phyloP scores from a whole-genome alignment of 2,888 invertebrate genomes.

The Erynnis tages region DNA sequence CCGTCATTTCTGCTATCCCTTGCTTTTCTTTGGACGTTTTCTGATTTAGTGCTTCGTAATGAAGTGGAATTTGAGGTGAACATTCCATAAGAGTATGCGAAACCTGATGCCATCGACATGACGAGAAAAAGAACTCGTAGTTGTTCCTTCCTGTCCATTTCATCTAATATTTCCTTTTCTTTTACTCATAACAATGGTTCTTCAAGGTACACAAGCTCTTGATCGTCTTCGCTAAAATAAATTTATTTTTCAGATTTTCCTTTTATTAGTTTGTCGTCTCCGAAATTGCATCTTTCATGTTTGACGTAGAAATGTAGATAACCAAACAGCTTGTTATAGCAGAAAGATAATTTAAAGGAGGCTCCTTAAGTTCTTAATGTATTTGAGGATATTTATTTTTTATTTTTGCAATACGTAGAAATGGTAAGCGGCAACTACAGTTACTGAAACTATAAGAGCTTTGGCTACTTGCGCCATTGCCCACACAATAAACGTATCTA shows the following conservation, averaged over 20 bases:
- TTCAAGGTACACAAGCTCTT: background rate
- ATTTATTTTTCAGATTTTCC: background rate
- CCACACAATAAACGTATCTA: background rate
- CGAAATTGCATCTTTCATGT: slow-evolving; percentile 6
- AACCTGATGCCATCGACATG: slow-evolving; percentile 53
- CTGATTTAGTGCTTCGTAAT: slow-evolving; percentile 19
- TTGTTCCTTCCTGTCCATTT: slow-evolving; percentile 61
- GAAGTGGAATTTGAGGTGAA: slow-evolving; percentile 38
- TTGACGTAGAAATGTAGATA: slow-evolving; percentile 14
- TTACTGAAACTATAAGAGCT: slow-evolving; percentile 42
- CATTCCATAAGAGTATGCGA: slow-evolving; percentile 60
- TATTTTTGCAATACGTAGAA: slow-evolving; percentile 39
- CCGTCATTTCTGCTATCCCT: slow-evolving; percentile 44
- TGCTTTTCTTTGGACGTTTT: slow-evolving; percentile 28
- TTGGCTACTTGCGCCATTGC: slow-evolving; percentile 45
- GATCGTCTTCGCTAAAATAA: background rate
- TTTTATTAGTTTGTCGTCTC: slow-evolving; percentile 9
- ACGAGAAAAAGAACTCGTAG: slow-evolving; percentile 54
- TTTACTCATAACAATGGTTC: slow-evolving; percentile 1
- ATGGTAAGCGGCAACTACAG: slow-evolving; percentile 47
- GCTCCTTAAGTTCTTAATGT: background rate
- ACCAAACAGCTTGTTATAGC: background rate
- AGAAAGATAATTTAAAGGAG: background rate
- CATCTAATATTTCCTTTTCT: slow-evolving; percentile 27
- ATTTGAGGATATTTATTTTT: slow-evolving; percentile 5